Conservation (phyloP, 2,113 vertebrate species). For the Lepus timidus region DNA sequence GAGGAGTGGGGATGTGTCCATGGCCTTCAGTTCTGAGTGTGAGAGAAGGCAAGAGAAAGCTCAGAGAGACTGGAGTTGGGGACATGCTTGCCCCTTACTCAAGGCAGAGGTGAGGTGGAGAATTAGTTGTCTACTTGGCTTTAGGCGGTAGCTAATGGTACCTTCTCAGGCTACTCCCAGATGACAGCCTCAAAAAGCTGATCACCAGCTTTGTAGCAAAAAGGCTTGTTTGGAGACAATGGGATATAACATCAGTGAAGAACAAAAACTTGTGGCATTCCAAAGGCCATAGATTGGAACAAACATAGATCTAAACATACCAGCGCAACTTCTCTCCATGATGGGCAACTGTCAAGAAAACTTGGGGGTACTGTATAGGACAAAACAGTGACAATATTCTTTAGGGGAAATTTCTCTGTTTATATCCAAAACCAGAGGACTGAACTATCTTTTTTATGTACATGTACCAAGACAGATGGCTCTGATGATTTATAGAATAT, state of each 20-base stretch:
- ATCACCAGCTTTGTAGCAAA: neutral
- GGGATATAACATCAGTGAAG: neutral
- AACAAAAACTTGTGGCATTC: neutral
- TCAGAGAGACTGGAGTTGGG: neutral
- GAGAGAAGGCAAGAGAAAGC: neutral
- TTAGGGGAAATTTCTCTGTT: neutral
- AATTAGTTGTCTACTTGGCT: neutral
- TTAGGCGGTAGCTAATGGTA: neutral
- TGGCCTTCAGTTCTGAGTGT: neutral
- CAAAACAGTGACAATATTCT: neutral
- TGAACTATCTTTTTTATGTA: neutral
- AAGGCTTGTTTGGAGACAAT: neutral
- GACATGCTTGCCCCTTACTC: fast-evolving
- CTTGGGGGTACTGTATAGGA: neutral
- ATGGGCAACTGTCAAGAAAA: neutral
- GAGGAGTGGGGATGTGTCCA: neutral
- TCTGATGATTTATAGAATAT: neutral
- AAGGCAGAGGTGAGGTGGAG: neutral
- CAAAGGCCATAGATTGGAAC: neutral
- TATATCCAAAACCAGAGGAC: neutral
- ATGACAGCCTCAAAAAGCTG: neutral
- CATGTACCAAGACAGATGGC: neutral
- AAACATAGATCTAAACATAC: neutral
- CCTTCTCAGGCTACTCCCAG: neutral
- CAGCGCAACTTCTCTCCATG: neutral